Percentiles rank a stretch among this genome's conserved stretches.
Evolutionary conservation across 2,113 vertebrate genomes (phyloP).

Genomic region (Eleginops maclovinus): DNA sequence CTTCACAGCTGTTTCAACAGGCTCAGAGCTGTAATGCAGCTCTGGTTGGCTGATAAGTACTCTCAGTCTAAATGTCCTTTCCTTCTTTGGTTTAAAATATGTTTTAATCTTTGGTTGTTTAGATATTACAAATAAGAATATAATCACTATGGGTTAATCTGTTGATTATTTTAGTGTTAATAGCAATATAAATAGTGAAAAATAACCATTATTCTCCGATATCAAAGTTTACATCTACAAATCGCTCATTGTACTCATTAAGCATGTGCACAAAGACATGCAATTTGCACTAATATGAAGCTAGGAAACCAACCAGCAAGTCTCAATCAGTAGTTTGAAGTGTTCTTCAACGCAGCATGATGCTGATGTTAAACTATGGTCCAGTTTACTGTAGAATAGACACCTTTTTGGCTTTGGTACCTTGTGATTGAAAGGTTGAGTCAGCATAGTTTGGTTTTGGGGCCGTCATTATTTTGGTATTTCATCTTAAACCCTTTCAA

Average conservation of each 20-base stretch:
- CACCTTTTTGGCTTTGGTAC: too few species aligned
- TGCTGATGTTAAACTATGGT: too few species aligned
- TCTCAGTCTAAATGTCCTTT: background rate
- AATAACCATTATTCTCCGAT: background rate
- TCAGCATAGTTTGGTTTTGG: too few species aligned
- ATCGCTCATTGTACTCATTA: background rate
- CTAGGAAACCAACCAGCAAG: too few species aligned
- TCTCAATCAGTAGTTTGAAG: too few species aligned
- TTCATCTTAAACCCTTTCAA: too few species aligned
- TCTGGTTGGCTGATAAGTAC: background rate
- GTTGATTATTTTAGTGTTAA: background rate
- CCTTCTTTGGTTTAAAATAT: background rate
- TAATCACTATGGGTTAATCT: background rate
- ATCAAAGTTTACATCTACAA: background rate
- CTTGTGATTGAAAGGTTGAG: too few species aligned
- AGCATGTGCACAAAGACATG: background rate
- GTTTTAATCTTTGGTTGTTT: background rate
- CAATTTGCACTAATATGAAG: background rate
- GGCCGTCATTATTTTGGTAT: too few species aligned
- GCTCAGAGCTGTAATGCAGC: slow-evolving; percentile 1
- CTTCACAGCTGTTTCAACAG: slow-evolving; percentile 26
- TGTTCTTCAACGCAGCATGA: too few species aligned
- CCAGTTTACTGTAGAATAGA: too few species aligned
- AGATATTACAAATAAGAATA: background rate
- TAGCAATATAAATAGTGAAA: background rate